Percentiles rank a stretch among this genome's conserved stretches.
These are phyloP conservation scores for Poeciliopsis gracilis DNA, from an alignment of 2,797 vertebrate genomes.

Conservation along the genomic window DNA sequence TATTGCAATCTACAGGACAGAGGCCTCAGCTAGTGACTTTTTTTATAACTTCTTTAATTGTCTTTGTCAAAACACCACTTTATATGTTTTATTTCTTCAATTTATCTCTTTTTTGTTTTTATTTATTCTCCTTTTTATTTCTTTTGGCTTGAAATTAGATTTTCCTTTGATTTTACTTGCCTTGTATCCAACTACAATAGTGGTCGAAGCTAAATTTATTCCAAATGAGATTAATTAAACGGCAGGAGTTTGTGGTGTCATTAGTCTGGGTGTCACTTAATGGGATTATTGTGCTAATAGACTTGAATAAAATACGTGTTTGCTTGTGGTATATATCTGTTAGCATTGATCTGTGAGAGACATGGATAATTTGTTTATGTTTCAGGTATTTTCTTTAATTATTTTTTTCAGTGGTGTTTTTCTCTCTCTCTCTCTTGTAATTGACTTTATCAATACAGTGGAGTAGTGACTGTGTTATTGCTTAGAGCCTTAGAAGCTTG, in stretches of 20 bases:
- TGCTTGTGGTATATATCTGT: constrained; percentile 7
- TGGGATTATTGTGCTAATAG: constrained; percentile 40
- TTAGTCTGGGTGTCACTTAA: constrained; percentile 48
- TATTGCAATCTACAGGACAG: background rate
- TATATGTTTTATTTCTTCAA: background rate
- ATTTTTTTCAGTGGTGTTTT: background rate
- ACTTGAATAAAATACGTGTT: constrained; percentile 27
- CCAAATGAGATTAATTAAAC: constrained; percentile 31
- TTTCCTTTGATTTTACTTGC: constrained; percentile 5
- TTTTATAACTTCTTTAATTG: background rate
- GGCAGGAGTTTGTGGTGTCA: constrained; percentile 45
- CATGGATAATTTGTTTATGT: constrained; percentile 36
- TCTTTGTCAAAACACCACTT: background rate
- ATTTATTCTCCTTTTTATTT: background rate
- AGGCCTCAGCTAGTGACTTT: background rate
- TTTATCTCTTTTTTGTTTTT: background rate
- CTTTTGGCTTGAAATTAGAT: background rate
- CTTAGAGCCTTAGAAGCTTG: constrained; percentile 1
- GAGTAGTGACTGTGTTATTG: constrained; percentile 23
- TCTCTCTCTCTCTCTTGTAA: constrained; percentile 21
- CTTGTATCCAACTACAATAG: constrained; percentile 6
- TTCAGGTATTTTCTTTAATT: background rate
- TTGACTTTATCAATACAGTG: constrained; percentile 40
- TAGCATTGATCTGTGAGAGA: constrained; percentile 37
- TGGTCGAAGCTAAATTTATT: constrained; percentile 28